Evolutionary conservation across 2,113 vertebrate genomes (phyloP).

Genomic region (Psettodes erumei): DNA sequence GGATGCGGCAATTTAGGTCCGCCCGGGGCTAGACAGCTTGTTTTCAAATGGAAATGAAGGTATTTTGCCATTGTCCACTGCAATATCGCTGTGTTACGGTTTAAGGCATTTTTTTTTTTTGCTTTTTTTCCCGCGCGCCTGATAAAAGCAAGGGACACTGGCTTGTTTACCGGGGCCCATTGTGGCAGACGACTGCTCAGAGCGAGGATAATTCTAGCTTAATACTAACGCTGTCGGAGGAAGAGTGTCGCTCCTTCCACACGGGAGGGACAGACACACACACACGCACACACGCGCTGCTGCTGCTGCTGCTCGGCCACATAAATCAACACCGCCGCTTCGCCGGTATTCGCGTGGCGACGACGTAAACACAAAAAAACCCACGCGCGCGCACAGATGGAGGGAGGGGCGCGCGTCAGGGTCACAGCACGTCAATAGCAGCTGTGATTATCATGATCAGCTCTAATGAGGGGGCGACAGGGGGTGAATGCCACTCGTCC

Average conservation of each 20-base stretch:
- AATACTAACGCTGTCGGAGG: constrained; percentile 41
- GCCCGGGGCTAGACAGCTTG: constrained; percentile 68
- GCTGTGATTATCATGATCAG: constrained; percentile 74
- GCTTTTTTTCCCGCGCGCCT: neutral
- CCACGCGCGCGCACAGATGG: neutral
- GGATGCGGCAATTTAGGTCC: constrained; percentile 69
- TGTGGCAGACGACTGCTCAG: constrained; percentile 51
- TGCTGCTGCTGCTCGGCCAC: constrained; percentile 32
- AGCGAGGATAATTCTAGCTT: constrained; percentile 66
- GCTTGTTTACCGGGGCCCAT: constrained; percentile 58
- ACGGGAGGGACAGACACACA: too few relatives aligned
- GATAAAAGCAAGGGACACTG: constrained; percentile 65
- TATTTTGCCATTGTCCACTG: constrained; percentile 73
- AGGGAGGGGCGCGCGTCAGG: constrained; percentile 45
- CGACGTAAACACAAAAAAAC: constrained; percentile 27
- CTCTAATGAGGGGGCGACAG: constrained; percentile 66
- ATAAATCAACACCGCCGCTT: constrained; percentile 55
- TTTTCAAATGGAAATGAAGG: constrained; percentile 80
- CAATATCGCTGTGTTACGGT: constrained; percentile 63
- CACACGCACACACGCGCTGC: constrained; percentile 49
- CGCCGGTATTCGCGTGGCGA: constrained; percentile 32
- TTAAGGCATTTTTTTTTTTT: constrained; percentile 50
- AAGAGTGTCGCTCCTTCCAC: constrained; percentile 40
- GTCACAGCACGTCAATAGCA: constrained; percentile 67
- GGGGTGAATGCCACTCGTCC: constrained; percentile 55